Evolutionary conservation across 2,888 invertebrate species (phyloP), one percentile per base, ranked within the genome.

Genomic region (Ptychoptera albimana): DNA sequence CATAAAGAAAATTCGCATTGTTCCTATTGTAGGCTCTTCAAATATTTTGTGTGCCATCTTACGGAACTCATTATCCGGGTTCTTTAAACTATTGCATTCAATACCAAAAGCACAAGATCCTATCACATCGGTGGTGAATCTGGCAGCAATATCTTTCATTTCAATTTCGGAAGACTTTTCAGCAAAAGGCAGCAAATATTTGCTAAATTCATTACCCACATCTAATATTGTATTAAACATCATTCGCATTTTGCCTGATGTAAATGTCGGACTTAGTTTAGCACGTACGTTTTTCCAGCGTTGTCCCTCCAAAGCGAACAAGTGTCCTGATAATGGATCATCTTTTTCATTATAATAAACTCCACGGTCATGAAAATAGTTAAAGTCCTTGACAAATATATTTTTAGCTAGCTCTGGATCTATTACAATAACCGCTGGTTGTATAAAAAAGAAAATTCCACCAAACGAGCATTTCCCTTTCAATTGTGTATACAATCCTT

Each of bases 201-300:
- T 31, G 15, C 39, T 15, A 48, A 61, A 51, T 34, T 55, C 48
- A 13, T 51, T 39, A 0, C 53, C 50, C 39, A 65, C 64, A 0
- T 51, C 49, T 0, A 54, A 47, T 9, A 69, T 50, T 1, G 60
- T 57, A 7, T 54, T 53, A 41, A 65, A 67, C 68, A 70, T 69
- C 31, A 54, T 57, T 49, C 66, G 69, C 58, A 72, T 66, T 51
- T 67, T 70, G 7, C 67, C 68, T 0, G 68, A 62, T 1, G 67
- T 67, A 43, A 72, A 72, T 0, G 67, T 64, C 0, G 70, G 67
- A 0, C 67, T 63, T 16, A 71, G 46, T 40, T 68, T 66, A 1
- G 57, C 53, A 10, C 72, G 55, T 36, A 70, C 50, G 12, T 56
- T 55, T 39, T 63, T 67, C 72, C 72, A 72, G 40, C 63, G 57